Evolutionary conservation across 2,797 vertebrate species (phyloP).

Genomic region (Clarias pachynema): DNA sequence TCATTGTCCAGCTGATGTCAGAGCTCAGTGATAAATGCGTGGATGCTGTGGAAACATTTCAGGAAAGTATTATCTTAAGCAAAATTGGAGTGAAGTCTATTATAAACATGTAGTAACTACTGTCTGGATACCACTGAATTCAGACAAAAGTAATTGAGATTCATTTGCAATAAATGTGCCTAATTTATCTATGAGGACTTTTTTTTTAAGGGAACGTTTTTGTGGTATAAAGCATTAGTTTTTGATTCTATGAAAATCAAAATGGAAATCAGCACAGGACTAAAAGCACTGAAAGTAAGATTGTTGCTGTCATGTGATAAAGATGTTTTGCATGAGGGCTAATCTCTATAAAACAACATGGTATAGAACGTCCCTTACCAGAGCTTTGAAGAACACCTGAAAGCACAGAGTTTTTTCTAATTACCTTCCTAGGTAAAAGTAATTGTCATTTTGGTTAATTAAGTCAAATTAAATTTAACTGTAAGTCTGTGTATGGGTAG

Average conservation of each 20-base stretch:
- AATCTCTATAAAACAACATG: not conserved
- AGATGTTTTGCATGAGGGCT: not conserved
- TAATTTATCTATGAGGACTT: not conserved
- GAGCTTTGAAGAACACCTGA: not conserved
- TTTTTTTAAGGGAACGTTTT: not conserved
- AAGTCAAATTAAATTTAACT: too few relatives aligned
- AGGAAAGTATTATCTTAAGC: not conserved
- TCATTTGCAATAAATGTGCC: not conserved
- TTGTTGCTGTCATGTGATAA: not conserved
- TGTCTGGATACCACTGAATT: not conserved
- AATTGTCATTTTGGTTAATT: not conserved
- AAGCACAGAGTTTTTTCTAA: not conserved
- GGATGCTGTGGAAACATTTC: not conserved
- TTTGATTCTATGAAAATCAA: not conserved
- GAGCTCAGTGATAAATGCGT: not conserved
- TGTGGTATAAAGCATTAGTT: not conserved
- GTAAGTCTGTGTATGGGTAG: too few relatives aligned
- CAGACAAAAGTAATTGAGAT: not conserved
- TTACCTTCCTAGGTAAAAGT: not conserved
- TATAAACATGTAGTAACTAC: not conserved
- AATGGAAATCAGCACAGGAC: not conserved
- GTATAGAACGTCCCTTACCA: not conserved
- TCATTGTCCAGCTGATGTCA: not conserved
- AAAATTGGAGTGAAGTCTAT: not conserved
- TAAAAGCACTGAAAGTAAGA: not conserved